Evolutionary conservation across 2,113 vertebrate species (phyloP).

Genomic region (Gavialis gangeticus): DNA sequence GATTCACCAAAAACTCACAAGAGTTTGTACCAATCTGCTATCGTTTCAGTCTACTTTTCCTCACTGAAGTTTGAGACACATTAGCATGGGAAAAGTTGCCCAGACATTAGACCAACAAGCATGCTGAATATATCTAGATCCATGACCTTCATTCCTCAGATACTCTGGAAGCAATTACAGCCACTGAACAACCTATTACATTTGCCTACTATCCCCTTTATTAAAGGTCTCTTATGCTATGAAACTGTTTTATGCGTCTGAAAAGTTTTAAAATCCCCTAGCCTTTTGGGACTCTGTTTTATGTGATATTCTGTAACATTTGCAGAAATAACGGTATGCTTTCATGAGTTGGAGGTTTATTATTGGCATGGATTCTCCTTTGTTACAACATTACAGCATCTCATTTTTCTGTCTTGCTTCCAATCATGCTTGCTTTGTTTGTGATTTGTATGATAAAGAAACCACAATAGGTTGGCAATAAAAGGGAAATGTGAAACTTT

Average conservation of each 20-base stretch:
- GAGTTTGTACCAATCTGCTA: neutral
- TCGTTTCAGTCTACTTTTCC: neutral
- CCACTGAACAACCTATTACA: conserved; percentile 15
- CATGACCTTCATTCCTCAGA: conserved; percentile 9
- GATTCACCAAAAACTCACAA: neutral
- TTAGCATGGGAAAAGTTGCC: neutral
- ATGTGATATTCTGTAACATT: conserved; percentile 41
- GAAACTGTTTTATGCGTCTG: conserved; percentile 51
- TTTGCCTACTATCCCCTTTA: conserved; percentile 37
- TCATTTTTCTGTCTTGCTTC: conserved; percentile 61
- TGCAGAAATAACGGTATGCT: conserved; percentile 57
- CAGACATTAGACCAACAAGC: conserved; percentile 16
- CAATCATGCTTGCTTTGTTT: conserved; percentile 61
- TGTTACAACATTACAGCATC: conserved; percentile 60
- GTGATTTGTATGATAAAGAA: conserved; percentile 59
- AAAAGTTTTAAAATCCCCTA: conserved; percentile 35
- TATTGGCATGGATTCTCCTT: conserved; percentile 56
- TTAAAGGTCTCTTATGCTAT: conserved; percentile 22
- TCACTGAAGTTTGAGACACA: conserved; percentile 10
- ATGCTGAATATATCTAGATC: neutral
- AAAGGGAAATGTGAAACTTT: conserved; percentile 48
- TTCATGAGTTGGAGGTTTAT: conserved; percentile 53
- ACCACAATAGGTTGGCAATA: neutral
- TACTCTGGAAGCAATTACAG: conserved; percentile 43
- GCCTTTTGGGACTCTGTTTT: conserved; percentile 22